phyloP scores from a whole-genome alignment of 2,888 invertebrate genomes.

The Epinotia nisella region DNA sequence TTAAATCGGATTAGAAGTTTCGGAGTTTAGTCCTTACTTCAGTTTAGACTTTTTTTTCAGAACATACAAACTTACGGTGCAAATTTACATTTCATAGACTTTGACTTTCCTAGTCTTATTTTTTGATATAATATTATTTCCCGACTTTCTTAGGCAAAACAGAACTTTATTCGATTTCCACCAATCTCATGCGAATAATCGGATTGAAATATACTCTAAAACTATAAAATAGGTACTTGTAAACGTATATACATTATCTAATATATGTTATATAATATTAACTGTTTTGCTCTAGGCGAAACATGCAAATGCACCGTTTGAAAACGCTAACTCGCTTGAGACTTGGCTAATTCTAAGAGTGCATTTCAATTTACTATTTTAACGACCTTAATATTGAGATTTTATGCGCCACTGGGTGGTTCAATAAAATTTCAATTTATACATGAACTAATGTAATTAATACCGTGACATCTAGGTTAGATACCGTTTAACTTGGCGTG shows the following conservation, averaged over 20 bases:
- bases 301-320: background rate
- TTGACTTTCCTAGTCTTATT: too few relatives aligned
- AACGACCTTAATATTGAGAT: background rate
- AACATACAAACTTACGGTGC: too few relatives aligned
- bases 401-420: background rate
- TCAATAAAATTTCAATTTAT: conserved; percentile 6
- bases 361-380: conserved; percentile 2
- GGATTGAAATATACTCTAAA: background rate
- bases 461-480: background rate
- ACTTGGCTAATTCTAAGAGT: background rate
- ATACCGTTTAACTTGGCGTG: background rate
- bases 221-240: background rate
- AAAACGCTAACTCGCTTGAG: background rate
- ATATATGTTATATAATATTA: too few relatives aligned
- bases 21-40: too few relatives aligned
- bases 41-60: too few relatives aligned
- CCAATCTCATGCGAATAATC: background rate
- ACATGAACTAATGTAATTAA: conserved; percentile 11
- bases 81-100: too few relatives aligned
- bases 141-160: too few relatives aligned
- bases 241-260: background rate
- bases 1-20: too few relatives aligned
- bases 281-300: background rate
- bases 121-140: too few relatives aligned
- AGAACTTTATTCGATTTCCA: background rate